Conservation (phyloP, 2,888 invertebrate species). For the Dioctria linearis region DNA sequence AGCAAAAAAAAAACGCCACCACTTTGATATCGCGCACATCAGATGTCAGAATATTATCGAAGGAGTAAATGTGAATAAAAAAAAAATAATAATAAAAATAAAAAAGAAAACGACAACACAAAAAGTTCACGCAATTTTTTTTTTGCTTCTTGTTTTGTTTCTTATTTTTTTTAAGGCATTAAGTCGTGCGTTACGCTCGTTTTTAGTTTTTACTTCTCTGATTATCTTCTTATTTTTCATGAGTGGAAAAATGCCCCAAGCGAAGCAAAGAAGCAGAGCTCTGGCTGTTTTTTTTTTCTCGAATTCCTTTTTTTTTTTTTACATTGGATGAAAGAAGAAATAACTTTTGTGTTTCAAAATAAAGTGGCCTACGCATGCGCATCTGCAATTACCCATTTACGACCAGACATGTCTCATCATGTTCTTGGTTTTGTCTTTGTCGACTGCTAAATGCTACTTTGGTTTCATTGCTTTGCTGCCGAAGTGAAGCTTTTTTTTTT, state of each 20-base stretch:
- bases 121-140: background rate
- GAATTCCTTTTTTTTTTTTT: too few relatives aligned
- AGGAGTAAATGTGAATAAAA: too few relatives aligned
- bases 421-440: background rate
- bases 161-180: background rate
- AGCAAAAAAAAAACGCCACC: background rate
- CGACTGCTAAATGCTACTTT: constrained; percentile 11
- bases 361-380: constrained; percentile 8
- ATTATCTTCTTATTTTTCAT: background rate
- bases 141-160: background rate
- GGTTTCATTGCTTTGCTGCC: background rate
- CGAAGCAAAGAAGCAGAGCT: background rate
- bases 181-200: constrained; percentile 11
- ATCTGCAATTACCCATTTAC: constrained; percentile 13
- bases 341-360: background rate
- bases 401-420: constrained; percentile 13
- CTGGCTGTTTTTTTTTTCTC: background rate
- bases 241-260: background rate
- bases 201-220: background rate
- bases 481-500: too few relatives aligned
- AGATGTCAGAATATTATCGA: background rate
- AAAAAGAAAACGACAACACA: background rate
- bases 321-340: background rate
- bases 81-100: too few relatives aligned
- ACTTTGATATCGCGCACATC: background rate